A percentile compares a stretch with the other conserved stretches of the same genome.
Evolutionary conservation across 1,140 invertebrate species (phyloP).

Genomic region (Drosophila busckii): DNA sequence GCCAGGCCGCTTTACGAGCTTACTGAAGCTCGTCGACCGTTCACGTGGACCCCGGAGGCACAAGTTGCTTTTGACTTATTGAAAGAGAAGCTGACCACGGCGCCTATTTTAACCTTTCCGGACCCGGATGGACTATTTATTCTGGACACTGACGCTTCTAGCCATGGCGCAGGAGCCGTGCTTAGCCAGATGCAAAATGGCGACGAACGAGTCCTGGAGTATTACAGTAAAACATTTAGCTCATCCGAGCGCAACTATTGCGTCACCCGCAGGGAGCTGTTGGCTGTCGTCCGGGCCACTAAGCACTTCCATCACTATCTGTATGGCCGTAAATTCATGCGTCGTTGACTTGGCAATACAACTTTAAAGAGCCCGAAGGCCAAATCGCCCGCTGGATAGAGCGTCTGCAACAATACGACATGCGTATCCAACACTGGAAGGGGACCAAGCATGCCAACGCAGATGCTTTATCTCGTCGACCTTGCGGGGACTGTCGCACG

Average conservation of each 20-base stretch:
- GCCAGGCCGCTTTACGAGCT: background rate
- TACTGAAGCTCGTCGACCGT: too few relatives aligned
- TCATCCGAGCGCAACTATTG: slow-evolving; percentile 68
- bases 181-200: slow-evolving; percentile 36
- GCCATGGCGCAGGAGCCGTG: slow-evolving; percentile 26
- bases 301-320: slow-evolving; percentile 7
- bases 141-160: slow-evolving; percentile 48
- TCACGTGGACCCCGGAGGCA: too few relatives aligned
- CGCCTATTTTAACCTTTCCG: slow-evolving; percentile 4
- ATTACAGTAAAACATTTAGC: slow-evolving; percentile 48
- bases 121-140: slow-evolving; percentile 16
- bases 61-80: background rate
- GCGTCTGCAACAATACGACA: slow-evolving; percentile 3
- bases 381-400: too few relatives aligned
- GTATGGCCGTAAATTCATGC: too few relatives aligned
- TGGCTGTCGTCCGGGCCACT: slow-evolving; percentile 27
- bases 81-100: background rate
- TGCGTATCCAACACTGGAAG: background rate
- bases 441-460: background rate
- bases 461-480: background rate
- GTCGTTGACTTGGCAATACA: too few relatives aligned
- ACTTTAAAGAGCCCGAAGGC: too few relatives aligned
- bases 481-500: background rate
- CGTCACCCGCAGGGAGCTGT: slow-evolving; percentile 42
- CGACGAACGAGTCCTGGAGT: slow-evolving; percentile 49